Percentiles rank a stretch among this genome's conserved stretches.
Evolutionary conservation across 35 echinoderm and acorn worm species (phyloP).

Genomic region (Ptychodera flava): DNA sequence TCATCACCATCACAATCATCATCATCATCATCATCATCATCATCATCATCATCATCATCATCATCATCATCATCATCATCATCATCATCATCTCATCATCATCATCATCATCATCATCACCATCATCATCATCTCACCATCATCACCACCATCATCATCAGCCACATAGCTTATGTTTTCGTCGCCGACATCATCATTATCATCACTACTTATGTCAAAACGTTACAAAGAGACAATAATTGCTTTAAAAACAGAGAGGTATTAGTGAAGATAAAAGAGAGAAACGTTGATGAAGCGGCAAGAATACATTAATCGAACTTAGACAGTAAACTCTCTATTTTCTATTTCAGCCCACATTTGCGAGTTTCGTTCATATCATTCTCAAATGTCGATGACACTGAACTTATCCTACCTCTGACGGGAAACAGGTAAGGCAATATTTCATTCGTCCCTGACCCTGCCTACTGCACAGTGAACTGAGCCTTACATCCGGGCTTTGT

Average conservation of each 20-base stretch:
- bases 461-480: neutral
- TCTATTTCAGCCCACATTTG: slow-evolving; percentile 45
- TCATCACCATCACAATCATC: slow-evolving; percentile 9
- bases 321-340: too few species aligned
- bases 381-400: slow-evolving; percentile 25
- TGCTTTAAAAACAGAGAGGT: too few species aligned
- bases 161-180: neutral
- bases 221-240: too few species aligned
- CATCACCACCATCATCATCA: neutral
- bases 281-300: too few species aligned
- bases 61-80: slow-evolving; percentile 8
- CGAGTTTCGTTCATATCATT: slow-evolving; percentile 79
- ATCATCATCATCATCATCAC: neutral
- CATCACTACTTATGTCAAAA: too few species aligned
- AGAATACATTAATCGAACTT: too few species aligned
- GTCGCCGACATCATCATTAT: too few species aligned
- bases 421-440: slow-evolving; percentile 42
- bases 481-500: neutral
- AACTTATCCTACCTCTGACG: slow-evolving; percentile 48
- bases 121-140: neutral
- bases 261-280: too few species aligned
- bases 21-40: slow-evolving; percentile 17
- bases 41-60: slow-evolving; percentile 2
- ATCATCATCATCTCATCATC: neutral
- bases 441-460: neutral